Evolutionary conservation across 2,113 vertebrate genomes (phyloP), one percentile per base, ranked within the genome.

Genomic region (Myotis brandtii): DNA sequence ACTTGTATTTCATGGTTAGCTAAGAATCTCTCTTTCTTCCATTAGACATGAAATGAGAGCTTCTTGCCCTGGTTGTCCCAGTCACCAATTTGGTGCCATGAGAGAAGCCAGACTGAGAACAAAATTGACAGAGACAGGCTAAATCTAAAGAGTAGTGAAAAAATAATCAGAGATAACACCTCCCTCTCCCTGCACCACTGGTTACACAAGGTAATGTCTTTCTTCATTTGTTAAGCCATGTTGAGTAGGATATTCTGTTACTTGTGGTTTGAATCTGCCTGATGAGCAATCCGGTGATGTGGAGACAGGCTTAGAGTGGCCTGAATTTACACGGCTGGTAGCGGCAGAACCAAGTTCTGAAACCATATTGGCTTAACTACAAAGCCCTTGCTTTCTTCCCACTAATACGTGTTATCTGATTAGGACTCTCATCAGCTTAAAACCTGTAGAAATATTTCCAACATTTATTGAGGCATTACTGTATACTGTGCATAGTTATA

Each of bases 341-440:
- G 0, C 5, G 25, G 8, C 17, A 89, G 34, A 86, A 12, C 30
- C 18, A 94, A 79, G 12, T 80, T 27, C 37, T 56, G 18, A 84
- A 96, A 23, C 11, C 11, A 30, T 5, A 30, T 73, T 81, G 43
- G 20, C 40, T 34, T 83, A 23, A 94, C 48, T 90, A 79, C 21
- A 52, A 59, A 85, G n/a, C 48, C 16, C 16, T 89, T 97, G 25
- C 17, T 56, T 86, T 87, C 56, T 27, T 84, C n/a, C 48, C 13
- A 21, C 18, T 50, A 67, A 86, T 21, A 59, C 4, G 13, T 40
- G n/a, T 75, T 86, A 59, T 43, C 8, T 75, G 21, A 70, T 56
- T 56, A 82, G 25, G 4, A 64, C 43, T 77, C 43, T 66, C 23
- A 46, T 91, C 62, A 66, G n/a, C 30, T 86, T 46, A 79, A 94